Percentiles rank a stretch among this genome's conserved stretches.
Evolutionary conservation across 1,140 invertebrate species (phyloP).

Genomic region (Drosophila lacteicornis): DNA sequence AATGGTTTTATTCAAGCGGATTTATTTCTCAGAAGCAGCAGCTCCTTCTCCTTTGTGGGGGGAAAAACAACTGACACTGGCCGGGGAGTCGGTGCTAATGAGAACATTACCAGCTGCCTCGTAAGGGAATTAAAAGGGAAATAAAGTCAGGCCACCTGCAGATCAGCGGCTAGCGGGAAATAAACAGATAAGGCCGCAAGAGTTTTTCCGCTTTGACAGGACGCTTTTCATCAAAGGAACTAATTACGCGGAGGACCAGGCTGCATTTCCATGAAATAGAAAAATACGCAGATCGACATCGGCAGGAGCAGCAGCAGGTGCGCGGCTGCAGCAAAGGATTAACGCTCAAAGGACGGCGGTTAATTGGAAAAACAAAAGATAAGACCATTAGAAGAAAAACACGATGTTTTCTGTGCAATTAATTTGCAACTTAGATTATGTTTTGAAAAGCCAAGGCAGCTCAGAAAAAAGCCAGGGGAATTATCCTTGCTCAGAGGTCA

Average conservation of each 20-base stretch:
- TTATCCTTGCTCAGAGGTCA: neutral
- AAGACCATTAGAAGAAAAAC: neutral
- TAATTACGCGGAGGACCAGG: neutral
- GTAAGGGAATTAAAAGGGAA: neutral
- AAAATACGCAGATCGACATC: neutral
- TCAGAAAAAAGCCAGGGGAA: neutral
- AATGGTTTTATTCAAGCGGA: neutral
- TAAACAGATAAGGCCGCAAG: neutral
- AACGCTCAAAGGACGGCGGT: neutral
- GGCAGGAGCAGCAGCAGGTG: neutral
- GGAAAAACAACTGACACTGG: too few relatives aligned
- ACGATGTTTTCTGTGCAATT: neutral
- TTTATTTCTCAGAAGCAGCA: neutral
- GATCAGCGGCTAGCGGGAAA: neutral
- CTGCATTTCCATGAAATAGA: neutral
- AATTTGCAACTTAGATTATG: neutral
- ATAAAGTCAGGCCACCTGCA: neutral
- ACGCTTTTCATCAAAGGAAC: neutral
- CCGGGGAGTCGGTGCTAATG: neutral
- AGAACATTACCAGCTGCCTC: neutral
- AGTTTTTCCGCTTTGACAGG: neutral
- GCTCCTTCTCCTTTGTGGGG: too few relatives aligned
- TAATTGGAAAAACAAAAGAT: conserved; percentile 1
- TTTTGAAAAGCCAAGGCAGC: neutral
- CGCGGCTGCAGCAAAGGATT: neutral